Evolutionary conservation across 2,888 invertebrate genomes (phyloP).

Genomic region (Melolontha melolontha): DNA sequence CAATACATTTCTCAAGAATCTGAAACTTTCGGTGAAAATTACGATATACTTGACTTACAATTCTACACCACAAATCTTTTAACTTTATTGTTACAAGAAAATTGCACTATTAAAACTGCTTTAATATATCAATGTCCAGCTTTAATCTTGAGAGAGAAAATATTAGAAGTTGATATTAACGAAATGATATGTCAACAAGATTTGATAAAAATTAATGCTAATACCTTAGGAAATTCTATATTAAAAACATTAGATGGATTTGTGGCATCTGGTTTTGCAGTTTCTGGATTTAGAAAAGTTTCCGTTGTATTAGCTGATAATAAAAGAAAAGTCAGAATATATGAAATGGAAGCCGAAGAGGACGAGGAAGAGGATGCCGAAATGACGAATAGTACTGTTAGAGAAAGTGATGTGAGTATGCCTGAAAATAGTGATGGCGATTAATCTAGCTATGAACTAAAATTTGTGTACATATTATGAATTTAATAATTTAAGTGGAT

Average conservation of each 20-base stretch:
- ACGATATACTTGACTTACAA: slow-evolving; percentile 76
- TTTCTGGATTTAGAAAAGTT: slow-evolving; percentile 87
- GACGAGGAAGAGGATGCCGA: slow-evolving; percentile 86
- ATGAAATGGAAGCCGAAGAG: slow-evolving; percentile 94
- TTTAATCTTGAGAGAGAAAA: slow-evolving; percentile 58
- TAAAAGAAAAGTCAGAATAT: slow-evolving; percentile 81
- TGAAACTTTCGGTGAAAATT: slow-evolving; percentile 61
- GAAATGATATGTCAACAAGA: slow-evolving; percentile 57
- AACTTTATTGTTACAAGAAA: slow-evolving; percentile 77
- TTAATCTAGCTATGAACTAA: slow-evolving; percentile 25
- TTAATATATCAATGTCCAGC: slow-evolving; percentile 57
- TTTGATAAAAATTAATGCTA: slow-evolving; percentile 68
- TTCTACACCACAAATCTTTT: slow-evolving; percentile 81
- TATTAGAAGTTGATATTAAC: slow-evolving; percentile 50
- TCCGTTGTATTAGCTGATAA: slow-evolving; percentile 87
- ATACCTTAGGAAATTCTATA: slow-evolving; percentile 68
- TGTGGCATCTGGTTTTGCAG: slow-evolving; percentile 78
- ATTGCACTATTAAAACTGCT: slow-evolving; percentile 58
- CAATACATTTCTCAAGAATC: slow-evolving; percentile 60
- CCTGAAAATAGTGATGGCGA: slow-evolving; percentile 45
- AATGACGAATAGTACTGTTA: slow-evolving; percentile 57
- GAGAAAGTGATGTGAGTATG: slow-evolving; percentile 53
- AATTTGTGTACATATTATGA: background rate
- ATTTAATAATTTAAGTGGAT: too few species aligned
- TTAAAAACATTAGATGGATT: slow-evolving; percentile 76